phyloP scores from a whole-genome alignment of 2,888 invertebrate species.

The Tetropium fuscum region DNA sequence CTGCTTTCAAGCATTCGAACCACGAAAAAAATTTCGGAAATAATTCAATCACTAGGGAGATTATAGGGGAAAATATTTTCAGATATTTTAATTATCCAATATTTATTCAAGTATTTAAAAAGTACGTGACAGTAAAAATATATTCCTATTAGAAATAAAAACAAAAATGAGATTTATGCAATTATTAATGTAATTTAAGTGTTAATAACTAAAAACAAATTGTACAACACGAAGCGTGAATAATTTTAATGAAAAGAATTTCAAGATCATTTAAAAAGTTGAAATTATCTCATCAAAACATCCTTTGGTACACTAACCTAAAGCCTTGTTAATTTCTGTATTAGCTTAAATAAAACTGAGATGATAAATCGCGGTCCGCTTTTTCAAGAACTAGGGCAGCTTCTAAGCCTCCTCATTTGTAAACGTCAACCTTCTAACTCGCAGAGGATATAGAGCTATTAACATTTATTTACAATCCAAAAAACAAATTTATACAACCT shows the following conservation, averaged over 20 bases:
- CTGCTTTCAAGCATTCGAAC: too few relatives aligned
- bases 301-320: slow-evolving; percentile 6
- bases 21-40: too few relatives aligned
- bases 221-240: slow-evolving; percentile 18
- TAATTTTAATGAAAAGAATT: slow-evolving; percentile 20
- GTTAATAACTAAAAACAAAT: slow-evolving; percentile 20
- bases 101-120: too few relatives aligned
- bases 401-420: slow-evolving; percentile 9
- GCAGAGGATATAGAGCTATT: slow-evolving; percentile 5
- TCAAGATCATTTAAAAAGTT: slow-evolving; percentile 24
- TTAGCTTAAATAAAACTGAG: slow-evolving; percentile 11
- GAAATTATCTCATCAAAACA: slow-evolving; percentile 8
- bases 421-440: slow-evolving; percentile 14
- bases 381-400: background rate
- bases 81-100: too few relatives aligned
- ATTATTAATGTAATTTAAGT: slow-evolving; percentile 8
- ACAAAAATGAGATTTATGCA: too few relatives aligned
- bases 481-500: background rate
- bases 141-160: background rate
- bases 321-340: slow-evolving; percentile 14
- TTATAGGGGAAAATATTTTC: too few relatives aligned
- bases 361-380: slow-evolving; percentile 6
- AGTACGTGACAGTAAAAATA: too few relatives aligned
- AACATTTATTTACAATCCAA: slow-evolving; percentile 15
- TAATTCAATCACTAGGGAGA: too few relatives aligned